Conservation (phyloP, 2,797 vertebrate genomes). For the Sebastes kiyomatsui region DNA sequence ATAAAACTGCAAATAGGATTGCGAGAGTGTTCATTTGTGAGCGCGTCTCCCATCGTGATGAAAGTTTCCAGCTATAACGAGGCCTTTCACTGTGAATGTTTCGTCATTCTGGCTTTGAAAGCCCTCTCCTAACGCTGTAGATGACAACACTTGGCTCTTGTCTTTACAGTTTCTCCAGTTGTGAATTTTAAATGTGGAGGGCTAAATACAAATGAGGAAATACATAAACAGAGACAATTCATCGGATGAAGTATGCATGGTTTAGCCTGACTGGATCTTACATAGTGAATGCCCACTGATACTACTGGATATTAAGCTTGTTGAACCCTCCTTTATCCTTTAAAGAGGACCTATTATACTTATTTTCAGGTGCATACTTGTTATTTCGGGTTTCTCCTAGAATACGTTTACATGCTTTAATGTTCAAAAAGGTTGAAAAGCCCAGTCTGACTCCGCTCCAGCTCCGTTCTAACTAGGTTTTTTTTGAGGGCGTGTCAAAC, state of each 20-base stretch:
- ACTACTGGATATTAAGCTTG: background rate
- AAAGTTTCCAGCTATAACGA: constrained; percentile 28
- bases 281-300: background rate
- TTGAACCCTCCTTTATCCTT: background rate
- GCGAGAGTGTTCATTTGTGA: constrained; percentile 4
- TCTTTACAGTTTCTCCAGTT: background rate
- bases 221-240: background rate
- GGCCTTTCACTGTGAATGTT: constrained; percentile 6
- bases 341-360: background rate
- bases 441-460: no score
- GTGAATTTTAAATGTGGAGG: background rate
- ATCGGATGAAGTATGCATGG: background rate
- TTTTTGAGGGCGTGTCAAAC: no score
- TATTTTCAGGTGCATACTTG: no score
- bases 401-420: no score
- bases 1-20: constrained; percentile 28
- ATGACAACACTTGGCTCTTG: constrained; percentile 12
- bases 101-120: constrained; percentile 8
- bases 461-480: no score
- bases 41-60: background rate
- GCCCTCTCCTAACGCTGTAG: background rate
- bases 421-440: no score
- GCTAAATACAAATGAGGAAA: background rate
- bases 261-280: background rate
- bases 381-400: no score